phyloP scores from a whole-genome alignment of 1,140 invertebrate genomes.

The Drosophila mojavensis region DNA sequence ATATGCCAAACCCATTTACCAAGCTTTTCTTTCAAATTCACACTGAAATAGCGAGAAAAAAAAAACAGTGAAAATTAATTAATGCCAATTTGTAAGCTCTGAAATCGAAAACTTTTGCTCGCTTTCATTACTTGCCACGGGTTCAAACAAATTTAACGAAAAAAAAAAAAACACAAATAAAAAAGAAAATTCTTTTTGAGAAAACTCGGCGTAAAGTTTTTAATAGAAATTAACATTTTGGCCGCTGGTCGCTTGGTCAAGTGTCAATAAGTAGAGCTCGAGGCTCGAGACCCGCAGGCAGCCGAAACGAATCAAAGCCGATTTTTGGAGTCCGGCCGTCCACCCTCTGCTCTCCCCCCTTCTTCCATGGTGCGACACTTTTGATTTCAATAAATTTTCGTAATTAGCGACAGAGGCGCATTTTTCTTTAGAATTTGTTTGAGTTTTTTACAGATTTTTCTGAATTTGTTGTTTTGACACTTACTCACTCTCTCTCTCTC shows the following conservation, averaged over 20 bases:
- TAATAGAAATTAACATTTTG: constrained; percentile 81
- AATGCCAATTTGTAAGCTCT: constrained; percentile 79
- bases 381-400: constrained; percentile 80
- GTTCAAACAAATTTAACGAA: constrained; percentile 68
- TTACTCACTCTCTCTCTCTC: not conserved
- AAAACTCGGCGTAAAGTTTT: constrained; percentile 73
- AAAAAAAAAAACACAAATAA: constrained; percentile 27
- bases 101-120: constrained; percentile 77
- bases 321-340: constrained; percentile 24
- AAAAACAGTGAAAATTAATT: constrained; percentile 77
- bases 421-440: constrained; percentile 56
- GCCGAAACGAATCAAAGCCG: constrained; percentile 49
- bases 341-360: not conserved
- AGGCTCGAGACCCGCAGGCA: constrained; percentile 29
- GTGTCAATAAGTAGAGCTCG: constrained; percentile 70
- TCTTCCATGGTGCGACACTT: constrained; percentile 56
- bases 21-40: constrained; percentile 8
- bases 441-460: constrained; percentile 8
- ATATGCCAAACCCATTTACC: constrained; percentile 20
- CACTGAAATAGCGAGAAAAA: constrained; percentile 2
- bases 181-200: constrained; percentile 61
- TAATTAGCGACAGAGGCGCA: constrained; percentile 76
- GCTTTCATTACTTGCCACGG: constrained; percentile 64
- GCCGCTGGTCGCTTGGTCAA: constrained; percentile 75
- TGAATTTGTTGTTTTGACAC: constrained; percentile 12